phyloP scores from a whole-genome alignment of 2,797 vertebrate species.

The Cercopithecus mitis region DNA sequence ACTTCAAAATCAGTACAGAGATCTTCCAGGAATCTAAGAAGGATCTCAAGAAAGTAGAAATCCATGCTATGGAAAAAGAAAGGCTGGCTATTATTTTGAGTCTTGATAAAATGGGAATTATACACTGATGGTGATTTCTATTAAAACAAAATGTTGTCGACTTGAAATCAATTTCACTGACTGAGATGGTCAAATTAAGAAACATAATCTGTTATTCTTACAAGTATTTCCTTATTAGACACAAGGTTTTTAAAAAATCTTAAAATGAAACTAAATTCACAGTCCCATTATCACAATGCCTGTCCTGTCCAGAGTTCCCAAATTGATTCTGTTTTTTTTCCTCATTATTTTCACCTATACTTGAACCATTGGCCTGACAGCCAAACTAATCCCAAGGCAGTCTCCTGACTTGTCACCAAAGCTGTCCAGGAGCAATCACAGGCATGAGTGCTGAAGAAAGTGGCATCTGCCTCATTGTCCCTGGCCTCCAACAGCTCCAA shows the following conservation, averaged over 20 bases:
- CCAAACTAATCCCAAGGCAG: conserved; percentile 18
- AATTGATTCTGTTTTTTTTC: conserved; percentile 23
- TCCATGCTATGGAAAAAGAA: background rate
- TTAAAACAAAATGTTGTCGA: conserved; percentile 17
- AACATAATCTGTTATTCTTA: conserved; percentile 10
- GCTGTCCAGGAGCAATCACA: background rate
- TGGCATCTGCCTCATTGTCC: background rate
- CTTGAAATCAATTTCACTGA: conserved; percentile 3
- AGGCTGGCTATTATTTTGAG: conserved; percentile 36
- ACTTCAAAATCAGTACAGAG: background rate
- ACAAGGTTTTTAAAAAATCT: background rate
- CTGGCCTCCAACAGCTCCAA: conserved; percentile 12
- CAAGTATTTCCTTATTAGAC: conserved; percentile 48
- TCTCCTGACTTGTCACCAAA: conserved; percentile 49
- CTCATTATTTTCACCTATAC: conserved; percentile 51
- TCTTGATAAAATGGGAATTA: conserved; percentile 18
- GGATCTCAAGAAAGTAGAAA: conserved; percentile 13
- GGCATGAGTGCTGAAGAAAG: background rate
- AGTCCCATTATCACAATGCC: background rate
- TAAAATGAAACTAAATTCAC: background rate
- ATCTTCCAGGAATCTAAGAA: background rate
- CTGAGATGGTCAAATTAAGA: conserved; percentile 16
- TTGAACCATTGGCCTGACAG: conserved; percentile 18
- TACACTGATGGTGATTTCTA: conserved; percentile 29
- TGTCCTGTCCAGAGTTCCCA: background rate